phyloP scores from a whole-genome alignment of 1,140 invertebrate species.

The Onthophagus taurus region DNA sequence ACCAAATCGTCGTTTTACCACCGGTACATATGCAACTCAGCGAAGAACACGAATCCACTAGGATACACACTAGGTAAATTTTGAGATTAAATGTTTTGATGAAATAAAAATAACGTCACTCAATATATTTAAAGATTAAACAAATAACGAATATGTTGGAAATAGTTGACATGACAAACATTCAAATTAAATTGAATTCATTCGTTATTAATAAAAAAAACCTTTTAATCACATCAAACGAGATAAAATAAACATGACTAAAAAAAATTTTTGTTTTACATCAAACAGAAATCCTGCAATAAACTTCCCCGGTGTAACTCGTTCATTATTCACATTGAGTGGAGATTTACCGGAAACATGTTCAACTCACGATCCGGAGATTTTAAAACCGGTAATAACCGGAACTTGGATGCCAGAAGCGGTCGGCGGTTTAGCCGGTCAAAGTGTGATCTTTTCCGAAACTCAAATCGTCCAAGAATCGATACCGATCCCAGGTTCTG shows the following conservation, averaged over 20 bases:
- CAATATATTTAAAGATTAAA: too few relatives aligned
- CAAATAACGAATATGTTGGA: too few relatives aligned
- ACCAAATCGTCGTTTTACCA: constrained; percentile 85
- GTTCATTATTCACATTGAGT: constrained; percentile 42
- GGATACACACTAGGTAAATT: constrained; percentile 43
- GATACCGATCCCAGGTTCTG: constrained; percentile 83
- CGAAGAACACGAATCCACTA: constrained; percentile 55
- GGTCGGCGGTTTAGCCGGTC: constrained; percentile 70
- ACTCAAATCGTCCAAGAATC: constrained; percentile 93
- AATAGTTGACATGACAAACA: too few relatives aligned
- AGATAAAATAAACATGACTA: background rate
- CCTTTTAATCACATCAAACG: background rate
- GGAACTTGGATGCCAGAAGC: constrained; percentile 79
- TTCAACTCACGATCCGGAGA: constrained; percentile 75
- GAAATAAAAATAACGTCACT: too few relatives aligned
- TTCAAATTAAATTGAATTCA: too few relatives aligned
- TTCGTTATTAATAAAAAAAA: too few relatives aligned
- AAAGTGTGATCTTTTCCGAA: constrained; percentile 76
- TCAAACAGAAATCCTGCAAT: constrained; percentile 40
- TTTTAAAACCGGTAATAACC: constrained; percentile 68
- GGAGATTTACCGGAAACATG: constrained; percentile 55
- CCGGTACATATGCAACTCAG: constrained; percentile 78
- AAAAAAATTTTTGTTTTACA: constrained; percentile 12
- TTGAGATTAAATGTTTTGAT: too few relatives aligned
- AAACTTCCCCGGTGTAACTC: constrained; percentile 52